These are phyloP conservation scores for Ridgeia piscesae DNA, from an alignment of 1,140 invertebrate genomes.

Conservation along the genomic window DNA sequence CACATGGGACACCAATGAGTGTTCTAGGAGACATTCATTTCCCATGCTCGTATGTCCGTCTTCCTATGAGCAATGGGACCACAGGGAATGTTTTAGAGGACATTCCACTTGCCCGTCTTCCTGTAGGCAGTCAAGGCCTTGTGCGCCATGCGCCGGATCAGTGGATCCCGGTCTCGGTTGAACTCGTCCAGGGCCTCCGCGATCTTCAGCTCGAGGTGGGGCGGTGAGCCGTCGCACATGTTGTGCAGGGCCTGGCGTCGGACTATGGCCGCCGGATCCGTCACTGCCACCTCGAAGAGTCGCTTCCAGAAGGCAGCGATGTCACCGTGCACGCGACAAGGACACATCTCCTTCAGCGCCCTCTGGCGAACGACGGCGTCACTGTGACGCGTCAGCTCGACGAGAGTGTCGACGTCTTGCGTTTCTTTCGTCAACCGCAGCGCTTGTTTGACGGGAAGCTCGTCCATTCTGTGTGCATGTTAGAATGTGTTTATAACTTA, in stretches of 20 bases:
- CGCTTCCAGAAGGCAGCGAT: constrained; percentile 52
- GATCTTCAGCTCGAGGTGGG: constrained; percentile 46
- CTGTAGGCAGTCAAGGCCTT: constrained; percentile 47
- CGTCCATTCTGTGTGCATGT: background rate
- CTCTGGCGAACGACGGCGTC: constrained; percentile 45
- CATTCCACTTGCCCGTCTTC: constrained; percentile 53
- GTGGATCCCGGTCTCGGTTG: constrained; percentile 46
- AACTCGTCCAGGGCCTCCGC: constrained; percentile 46
- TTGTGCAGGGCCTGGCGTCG: constrained; percentile 50
- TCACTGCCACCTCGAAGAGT: constrained; percentile 50
- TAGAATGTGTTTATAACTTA: background rate
- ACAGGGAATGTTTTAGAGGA: constrained; percentile 32
- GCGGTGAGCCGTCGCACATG: constrained; percentile 52
- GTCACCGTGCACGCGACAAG: constrained; percentile 52
- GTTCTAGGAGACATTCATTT: constrained; percentile 42
- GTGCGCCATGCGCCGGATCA: constrained; percentile 50
- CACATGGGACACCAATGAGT: constrained; percentile 48
- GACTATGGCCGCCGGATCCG: constrained; percentile 41
- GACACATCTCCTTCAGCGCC: constrained; percentile 54
- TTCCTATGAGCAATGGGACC: constrained; percentile 25
- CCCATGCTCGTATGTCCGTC: too few species aligned
- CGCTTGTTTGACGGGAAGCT: constrained; percentile 29
- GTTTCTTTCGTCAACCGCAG: constrained; percentile 46
- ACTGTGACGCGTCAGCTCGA: constrained; percentile 47
- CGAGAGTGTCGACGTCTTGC: constrained; percentile 48